phyloP scores from a whole-genome alignment of 2,888 invertebrate genomes.

The Agriopis aurantiaria region DNA sequence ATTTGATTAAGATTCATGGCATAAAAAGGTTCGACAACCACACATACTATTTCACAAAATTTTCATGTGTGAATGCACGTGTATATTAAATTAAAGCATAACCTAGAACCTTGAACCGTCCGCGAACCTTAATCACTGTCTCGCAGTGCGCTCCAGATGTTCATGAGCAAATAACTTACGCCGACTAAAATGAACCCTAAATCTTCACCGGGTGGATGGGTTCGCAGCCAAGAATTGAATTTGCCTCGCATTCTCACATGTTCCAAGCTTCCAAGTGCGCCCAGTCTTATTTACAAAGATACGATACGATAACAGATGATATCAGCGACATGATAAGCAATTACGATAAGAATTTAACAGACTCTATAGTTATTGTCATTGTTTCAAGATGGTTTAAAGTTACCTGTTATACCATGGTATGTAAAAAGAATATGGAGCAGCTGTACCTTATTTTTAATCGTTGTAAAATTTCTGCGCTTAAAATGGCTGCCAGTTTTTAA shows the following conservation, averaged over 20 bases:
- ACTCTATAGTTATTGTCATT: neutral
- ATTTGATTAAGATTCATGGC: too few relatives aligned
- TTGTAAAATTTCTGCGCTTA: too few relatives aligned
- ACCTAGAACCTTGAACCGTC: conserved; percentile 20
- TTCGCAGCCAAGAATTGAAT: conserved; percentile 80
- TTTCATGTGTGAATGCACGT: neutral
- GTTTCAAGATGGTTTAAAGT: too few relatives aligned
- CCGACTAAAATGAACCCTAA: conserved; percentile 80
- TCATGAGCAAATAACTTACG: conserved; percentile 80
- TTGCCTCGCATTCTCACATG: conserved; percentile 63
- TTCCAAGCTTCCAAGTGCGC: conserved; percentile 43
- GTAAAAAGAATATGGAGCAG: too few relatives aligned
- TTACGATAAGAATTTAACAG: neutral
- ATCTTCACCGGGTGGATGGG: conserved; percentile 73
- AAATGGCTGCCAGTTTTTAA: too few relatives aligned
- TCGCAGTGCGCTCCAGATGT: conserved; percentile 70
- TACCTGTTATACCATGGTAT: neutral
- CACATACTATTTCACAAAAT: neutral
- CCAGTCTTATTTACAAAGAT: conserved; percentile 3
- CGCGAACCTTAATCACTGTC: conserved; percentile 31
- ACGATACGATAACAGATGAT: neutral
- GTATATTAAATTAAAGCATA: conserved; percentile 5
- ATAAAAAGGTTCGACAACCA: neutral
- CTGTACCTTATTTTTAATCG: too few relatives aligned
- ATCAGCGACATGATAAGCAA: neutral